Evolutionary conservation across 2,797 vertebrate species (phyloP), one percentile per base, ranked within the genome.

Genomic region (Manis javanica): DNA sequence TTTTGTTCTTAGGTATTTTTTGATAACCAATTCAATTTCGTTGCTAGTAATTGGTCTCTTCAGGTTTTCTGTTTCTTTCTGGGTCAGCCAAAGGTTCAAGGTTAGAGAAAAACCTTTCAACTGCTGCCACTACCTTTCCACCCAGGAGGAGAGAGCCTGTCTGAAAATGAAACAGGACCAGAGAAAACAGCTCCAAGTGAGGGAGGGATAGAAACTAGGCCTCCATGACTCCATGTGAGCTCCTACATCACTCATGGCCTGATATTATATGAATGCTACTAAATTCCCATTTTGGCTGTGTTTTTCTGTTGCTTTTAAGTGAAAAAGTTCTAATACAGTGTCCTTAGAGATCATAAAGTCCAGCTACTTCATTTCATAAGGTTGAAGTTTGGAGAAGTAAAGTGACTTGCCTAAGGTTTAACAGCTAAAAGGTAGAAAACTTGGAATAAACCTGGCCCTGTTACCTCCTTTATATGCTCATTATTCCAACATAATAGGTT

Each of bases 251-350:
- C 57, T 29, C 13, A 23, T 18, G 34, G 49, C 18, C 19, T 66
- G 31, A 86, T 63, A 2, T 72, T 94, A 26, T 7, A 11, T 6
- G 11, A 86, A 72, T 81, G 37, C 59, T 39, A 42, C 74, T 90
- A 82, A 81, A 72, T 74, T 51, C 66, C 53, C 21, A n/a, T 69
- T 71, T 81, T 74, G 68, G 21, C 51, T 89, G 34, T 74, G 15
- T 16, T 92, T 92, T 84, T 84, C 57, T 94, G 49, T 96, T 42
- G 39, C n/a, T 83, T 82, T 1, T 77, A 89, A 82, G 39, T 77
- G 49, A 59, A 71, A 78, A 29, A 75, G 2, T 55, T 66, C 59
- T 69, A 53, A 55, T 69, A 64, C 31, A 90, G 12, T 86, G 23
- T 87, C 69, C 69, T 91, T 72, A 69, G 34, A 68, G 51, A 59